phyloP scores from a whole-genome alignment of 2,888 invertebrate species.

The Tetranychus piercei region DNA sequence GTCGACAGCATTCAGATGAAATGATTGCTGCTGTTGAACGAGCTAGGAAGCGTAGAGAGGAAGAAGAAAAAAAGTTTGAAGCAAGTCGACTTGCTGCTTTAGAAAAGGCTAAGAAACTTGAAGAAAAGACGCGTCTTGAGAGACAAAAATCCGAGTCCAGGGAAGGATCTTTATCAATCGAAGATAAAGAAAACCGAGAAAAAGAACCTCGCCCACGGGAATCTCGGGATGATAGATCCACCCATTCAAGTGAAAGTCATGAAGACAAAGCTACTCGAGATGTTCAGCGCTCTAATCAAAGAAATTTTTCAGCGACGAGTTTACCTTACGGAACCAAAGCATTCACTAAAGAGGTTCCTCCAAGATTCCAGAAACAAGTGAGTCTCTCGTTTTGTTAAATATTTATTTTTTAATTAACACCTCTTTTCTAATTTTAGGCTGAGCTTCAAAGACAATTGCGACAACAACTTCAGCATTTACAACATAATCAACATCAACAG shows the following conservation, averaged over 20 bases:
- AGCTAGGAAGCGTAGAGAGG: constrained; percentile 64
- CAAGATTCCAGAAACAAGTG: constrained; percentile 47
- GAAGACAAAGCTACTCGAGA: constrained; percentile 28
- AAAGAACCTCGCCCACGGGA: constrained; percentile 16
- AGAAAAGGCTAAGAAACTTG: constrained; percentile 49
- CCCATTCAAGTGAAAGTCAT: constrained; percentile 32
- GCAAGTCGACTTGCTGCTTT: constrained; percentile 44
- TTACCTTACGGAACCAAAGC: constrained; percentile 37
- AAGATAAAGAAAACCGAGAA: constrained; percentile 26
- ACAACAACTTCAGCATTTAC: constrained; percentile 31
- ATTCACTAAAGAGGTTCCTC: constrained; percentile 65
- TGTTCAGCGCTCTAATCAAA: constrained; percentile 14
- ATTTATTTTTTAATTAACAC: background rate
- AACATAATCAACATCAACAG: constrained; percentile 16
- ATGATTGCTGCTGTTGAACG: constrained; percentile 61
- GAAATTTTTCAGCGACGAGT: background rate
- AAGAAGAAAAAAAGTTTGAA: constrained; percentile 55
- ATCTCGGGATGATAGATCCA: constrained; percentile 24
- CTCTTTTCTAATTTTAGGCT: constrained; percentile 39
- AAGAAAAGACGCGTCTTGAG: constrained; percentile 42
- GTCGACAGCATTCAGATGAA: constrained; percentile 48
- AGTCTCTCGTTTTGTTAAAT: background rate
- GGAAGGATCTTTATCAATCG: constrained; percentile 17
- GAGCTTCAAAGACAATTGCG: constrained; percentile 25
- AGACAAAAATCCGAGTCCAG: constrained; percentile 39